Base-by-base conservation (phyloP, 1,140 invertebrate species). In the Drosophila orena region DNA sequence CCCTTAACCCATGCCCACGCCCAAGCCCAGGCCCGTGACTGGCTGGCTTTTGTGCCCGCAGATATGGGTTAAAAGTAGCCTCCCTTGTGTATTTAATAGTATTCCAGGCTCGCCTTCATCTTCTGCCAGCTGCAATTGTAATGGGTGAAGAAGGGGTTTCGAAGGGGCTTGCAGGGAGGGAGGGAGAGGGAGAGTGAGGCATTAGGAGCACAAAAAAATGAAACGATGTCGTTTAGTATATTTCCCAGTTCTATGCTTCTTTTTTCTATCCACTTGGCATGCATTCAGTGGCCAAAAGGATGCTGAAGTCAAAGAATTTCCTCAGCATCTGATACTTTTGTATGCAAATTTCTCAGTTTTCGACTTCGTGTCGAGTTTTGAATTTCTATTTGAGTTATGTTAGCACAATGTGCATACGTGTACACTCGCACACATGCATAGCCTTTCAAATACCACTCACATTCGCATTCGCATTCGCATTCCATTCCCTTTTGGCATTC, bases 21-120 rank as follows among this genome's bases (percentile, higher is more conserved):
- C 22, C 22, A 24, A 4, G 5, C 37, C n/a, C 2, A 34, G 44
- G 65, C 53, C 58, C 38, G 15, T 7, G 64, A 44, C 60, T 69
- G 38, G 64, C 61, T 79, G 71, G 64, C 79, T 77, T 89, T 89
- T 79, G 77, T 88, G 80, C 85, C 85, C 77, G 68, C 84, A 90
- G 84, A 90, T 89, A 89, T 89, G 77, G 84, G 84, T 89, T 89
- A 90, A 90, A 89, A 90, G 77, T 90, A 80, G 84, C 80, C 74
- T 80, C 84, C 84, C 84, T 78, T 65, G 84, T 89, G 84, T 84
- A 80, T 90, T 90, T 90, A 90, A 89, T 84, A 78, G 84, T 81
- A 77, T 88, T 84, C 73, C 53, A 50, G 46, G 43, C 44, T 75
- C 59, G 71, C 58, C 70, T 49, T 55, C 70, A 38, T 34, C 52